Evolutionary conservation across 2,797 vertebrate genomes (phyloP).

Genomic region (Ptychobarbus kaznakovi): DNA sequence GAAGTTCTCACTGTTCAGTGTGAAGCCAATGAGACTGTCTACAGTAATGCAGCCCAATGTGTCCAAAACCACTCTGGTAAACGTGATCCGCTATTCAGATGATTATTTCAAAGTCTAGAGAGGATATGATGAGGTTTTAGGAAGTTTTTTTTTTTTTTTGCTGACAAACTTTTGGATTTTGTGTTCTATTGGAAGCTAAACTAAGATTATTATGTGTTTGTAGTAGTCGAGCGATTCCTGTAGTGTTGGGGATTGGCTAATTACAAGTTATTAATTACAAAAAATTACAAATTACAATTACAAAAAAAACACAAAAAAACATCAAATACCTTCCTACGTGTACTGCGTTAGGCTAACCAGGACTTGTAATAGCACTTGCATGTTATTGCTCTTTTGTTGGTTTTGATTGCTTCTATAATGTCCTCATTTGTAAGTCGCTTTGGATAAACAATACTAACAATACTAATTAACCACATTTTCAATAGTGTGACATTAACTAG

Average conservation of each 20-base stretch:
- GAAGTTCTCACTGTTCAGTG: slow-evolving; percentile 16
- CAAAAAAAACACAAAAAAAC: too few species aligned
- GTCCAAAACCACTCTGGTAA: not conserved
- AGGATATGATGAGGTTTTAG: not conserved
- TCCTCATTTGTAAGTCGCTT: too few species aligned
- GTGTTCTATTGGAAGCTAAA: not conserved
- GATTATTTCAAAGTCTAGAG: not conserved
- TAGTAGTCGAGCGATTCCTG: not conserved
- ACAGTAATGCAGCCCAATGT: slow-evolving; percentile 7
- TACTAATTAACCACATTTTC: not conserved
- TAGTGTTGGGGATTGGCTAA: not conserved
- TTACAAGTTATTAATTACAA: slow-evolving; percentile 14
- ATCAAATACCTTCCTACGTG: too few species aligned
- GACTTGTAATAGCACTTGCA: too few species aligned
- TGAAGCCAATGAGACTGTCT: slow-evolving; percentile 11
- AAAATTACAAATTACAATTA: too few species aligned
- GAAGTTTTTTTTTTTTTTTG: not conserved
- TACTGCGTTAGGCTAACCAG: too few species aligned
- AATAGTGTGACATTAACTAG: not conserved
- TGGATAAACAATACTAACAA: not conserved
- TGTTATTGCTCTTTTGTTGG: too few species aligned
- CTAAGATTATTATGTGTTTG: not conserved
- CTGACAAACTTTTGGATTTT: not conserved
- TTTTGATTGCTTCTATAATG: too few species aligned
- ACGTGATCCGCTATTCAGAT: not conserved